Evolutionary conservation across 2,797 vertebrate species (phyloP), one percentile per base, ranked within the genome.

Genomic region (Cygnus olor): DNA sequence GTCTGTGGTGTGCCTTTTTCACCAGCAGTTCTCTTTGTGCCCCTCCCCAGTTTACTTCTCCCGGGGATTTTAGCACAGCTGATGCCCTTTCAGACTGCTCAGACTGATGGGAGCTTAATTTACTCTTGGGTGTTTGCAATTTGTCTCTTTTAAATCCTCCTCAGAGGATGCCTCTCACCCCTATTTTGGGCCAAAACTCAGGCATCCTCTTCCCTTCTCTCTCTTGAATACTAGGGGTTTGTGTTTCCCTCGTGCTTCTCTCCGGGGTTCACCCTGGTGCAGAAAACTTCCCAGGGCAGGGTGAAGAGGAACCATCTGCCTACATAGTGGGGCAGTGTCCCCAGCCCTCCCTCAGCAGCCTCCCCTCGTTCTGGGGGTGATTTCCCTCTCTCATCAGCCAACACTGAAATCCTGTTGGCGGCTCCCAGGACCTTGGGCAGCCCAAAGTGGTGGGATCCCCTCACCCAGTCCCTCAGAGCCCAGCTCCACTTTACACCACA

Each of bases 161-260:
- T 71, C 2, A 4, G 4, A 22, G 17, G 51, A 63, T 44, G 16
- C 28, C 28, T 47, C 28, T 69, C 0, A 0, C 6, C 17, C 19
- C 5, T 2, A 1, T 25, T 51, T 51, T 12, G 24, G 24, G 24
- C 8, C 4, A 1, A 68, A 65, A 32, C 15, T 76, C 19, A 34
- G 7, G 6, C 51, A 27, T 36, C 36, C 51, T 63, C 21, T 72
- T 63, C 25, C 40, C 5, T 63, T 78, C 19, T 19, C 6, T 20
- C 5, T 83, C 22, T 60, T 42, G 44, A 47, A 49, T 21, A 11
- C 49, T 64, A 4, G 16, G 32, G 17, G 3, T 76, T 80, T 49
- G 2, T 28, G 8, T 68, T 82, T 80, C 34, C 63, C 22, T 81
- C 53, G 13, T 80, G 45, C 24, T 65, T 63, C 24, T 68, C 58